phyloP scores from a whole-genome alignment of 1,140 invertebrate genomes.

The Odontomachus brunneus region DNA sequence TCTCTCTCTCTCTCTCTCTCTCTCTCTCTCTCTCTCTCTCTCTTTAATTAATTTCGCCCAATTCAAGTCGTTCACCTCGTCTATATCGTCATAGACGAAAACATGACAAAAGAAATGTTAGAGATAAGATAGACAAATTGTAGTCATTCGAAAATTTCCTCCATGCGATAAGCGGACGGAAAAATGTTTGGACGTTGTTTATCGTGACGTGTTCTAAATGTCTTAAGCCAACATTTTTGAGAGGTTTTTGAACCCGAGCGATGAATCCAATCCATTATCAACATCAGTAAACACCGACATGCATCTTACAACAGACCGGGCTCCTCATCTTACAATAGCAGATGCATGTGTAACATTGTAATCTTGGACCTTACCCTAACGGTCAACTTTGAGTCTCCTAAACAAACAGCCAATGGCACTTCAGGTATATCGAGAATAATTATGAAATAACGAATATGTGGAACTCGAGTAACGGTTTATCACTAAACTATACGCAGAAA shows the following conservation, averaged over 20 bases:
- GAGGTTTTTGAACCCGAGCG: conserved; percentile 24
- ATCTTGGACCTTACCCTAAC: background rate
- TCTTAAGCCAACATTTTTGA: background rate
- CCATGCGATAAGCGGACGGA: background rate
- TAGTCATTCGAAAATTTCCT: background rate
- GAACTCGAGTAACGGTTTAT: no score
- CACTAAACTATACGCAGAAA: no score
- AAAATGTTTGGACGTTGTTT: background rate
- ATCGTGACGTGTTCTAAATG: conserved; percentile 11
- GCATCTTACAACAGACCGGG: conserved; percentile 11
- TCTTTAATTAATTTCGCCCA: conserved; percentile 32
- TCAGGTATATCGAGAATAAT: no score
- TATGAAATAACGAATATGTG: no score
- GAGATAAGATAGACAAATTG: no score
- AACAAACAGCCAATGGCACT: no score
- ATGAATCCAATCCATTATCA: conserved; percentile 37
- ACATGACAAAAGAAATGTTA: background rate
- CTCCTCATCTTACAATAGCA: background rate
- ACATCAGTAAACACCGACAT: no score
- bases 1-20: no score
- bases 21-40: background rate
- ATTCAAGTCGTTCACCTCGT: conserved; percentile 40
- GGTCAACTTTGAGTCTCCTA: background rate
- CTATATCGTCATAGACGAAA: background rate
- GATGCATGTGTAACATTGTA: background rate